Conservation (phyloP, 2,797 vertebrate species). For the Chelon auratus region DNA sequence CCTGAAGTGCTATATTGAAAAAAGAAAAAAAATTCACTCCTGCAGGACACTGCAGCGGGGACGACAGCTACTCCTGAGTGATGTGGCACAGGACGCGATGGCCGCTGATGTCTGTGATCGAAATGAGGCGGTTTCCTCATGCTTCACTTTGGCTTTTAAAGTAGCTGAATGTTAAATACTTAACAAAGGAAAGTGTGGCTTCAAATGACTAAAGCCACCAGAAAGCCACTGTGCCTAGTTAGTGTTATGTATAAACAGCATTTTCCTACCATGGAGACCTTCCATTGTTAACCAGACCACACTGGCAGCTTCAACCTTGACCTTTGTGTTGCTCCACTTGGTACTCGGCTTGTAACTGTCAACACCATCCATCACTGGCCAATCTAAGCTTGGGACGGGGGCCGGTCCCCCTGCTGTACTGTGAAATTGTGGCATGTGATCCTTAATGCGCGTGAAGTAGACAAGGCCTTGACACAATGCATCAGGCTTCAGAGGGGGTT, state of each 20-base stretch:
- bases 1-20: conserved; percentile 84
- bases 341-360: conserved; percentile 83
- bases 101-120: conserved; percentile 21
- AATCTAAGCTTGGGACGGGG: conserved; percentile 68
- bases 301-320: conserved; percentile 82
- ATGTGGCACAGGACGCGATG: conserved; percentile 29
- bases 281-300: conserved; percentile 77
- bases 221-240: conserved; percentile 44
- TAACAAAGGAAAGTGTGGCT: conserved; percentile 43
- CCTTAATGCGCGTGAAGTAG: conserved; percentile 88
- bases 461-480: conserved; percentile 86
- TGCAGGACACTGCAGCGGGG: conserved; percentile 71
- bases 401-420: conserved; percentile 79
- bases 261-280: conserved; percentile 72
- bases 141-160: conserved; percentile 13
- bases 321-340: conserved; percentile 81
- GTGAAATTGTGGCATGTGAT: conserved; percentile 89
- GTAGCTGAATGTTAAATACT: conserved; percentile 17
- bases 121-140: conserved; percentile 40
- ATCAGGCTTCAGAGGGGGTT: conserved; percentile 64
- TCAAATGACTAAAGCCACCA: conserved; percentile 63
- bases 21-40: conserved; percentile 67
- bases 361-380: conserved; percentile 79
- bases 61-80: conserved; percentile 60
- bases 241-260: conserved; percentile 61